A percentile compares a stretch with the other conserved stretches of the same genome.
Conservation (phyloP, 2,113 vertebrate genomes). For the Dasyurus viverrinus region DNA sequence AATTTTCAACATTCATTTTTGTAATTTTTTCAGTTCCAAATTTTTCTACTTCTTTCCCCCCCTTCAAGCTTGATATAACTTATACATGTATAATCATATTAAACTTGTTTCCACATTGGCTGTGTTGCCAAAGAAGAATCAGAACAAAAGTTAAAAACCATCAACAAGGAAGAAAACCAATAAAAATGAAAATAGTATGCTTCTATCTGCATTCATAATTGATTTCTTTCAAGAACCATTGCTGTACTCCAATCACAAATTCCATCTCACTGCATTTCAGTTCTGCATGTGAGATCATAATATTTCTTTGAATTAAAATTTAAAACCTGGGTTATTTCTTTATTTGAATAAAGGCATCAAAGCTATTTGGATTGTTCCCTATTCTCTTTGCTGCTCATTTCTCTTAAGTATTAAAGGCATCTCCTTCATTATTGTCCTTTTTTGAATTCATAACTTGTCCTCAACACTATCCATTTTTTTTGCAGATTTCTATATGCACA, state of each 20-base stretch:
- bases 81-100: too few relatives aligned
- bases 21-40: too few relatives aligned
- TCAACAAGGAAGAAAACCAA: too few relatives aligned
- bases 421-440: constrained; percentile 45
- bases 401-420: constrained; percentile 22
- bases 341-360: neutral
- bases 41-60: too few relatives aligned
- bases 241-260: neutral
- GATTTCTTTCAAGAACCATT: neutral
- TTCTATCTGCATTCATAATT: too few relatives aligned
- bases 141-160: too few relatives aligned
- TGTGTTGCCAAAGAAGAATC: too few relatives aligned
- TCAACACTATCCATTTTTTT: constrained; percentile 58
- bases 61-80: too few relatives aligned
- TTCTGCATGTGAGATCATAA: neutral
- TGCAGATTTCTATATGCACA: constrained; percentile 59
- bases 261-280: neutral
- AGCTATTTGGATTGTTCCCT: constrained; percentile 16
- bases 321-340: neutral
- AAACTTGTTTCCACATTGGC: too few relatives aligned
- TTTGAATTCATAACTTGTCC: constrained; percentile 59
- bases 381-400: neutral
- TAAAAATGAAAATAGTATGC: too few relatives aligned
- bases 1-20: too few relatives aligned
- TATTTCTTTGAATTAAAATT: neutral